Evolutionary conservation across 2,113 vertebrate genomes (phyloP), one percentile per base, ranked within the genome.

Genomic region (Pelobates fuscus): DNA sequence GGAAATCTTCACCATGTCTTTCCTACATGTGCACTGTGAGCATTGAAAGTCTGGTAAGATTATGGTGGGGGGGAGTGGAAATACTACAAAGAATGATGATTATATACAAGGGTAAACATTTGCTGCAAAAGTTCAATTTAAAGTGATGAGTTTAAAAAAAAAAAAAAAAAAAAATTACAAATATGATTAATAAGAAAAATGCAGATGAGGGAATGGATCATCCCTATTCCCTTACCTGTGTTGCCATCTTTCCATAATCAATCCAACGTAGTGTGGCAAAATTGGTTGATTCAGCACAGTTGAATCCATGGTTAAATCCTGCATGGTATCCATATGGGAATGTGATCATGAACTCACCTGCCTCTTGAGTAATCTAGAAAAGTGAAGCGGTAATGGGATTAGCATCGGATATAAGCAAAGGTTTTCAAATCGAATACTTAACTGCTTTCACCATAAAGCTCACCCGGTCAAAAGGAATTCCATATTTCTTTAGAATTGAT

Each of bases 1-100:
- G 70, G 96, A 98, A 85, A 99, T 99, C 92, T 99, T 99, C 81
- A 99, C 97, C 93, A 95, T 99, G 88, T 99, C 96, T 78, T 98
- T 98, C 23, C 96, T 94, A 80, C 97, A 99, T 0, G 96, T 89
- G 67, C 97, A 98, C 97, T 98, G 81, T 0, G 29, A 67, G 72
- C 66, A 80, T 8, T 17, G 15, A 12, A 49, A 49, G 17, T 8
- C 4, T 15, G 44, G 15, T 49, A 5, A 70, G 27, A 21, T 23
- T 3, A 1, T 41, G 37, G 37, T 8, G 14, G 37, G 37, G 14
- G 37, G 37, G 37, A 37, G 14, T 49, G 44, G 1, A 17, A 17
- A 14, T 18, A 49, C 14, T 14, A 49, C 44, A 49, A 12, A 41
- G 7, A 12, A 41, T 8, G 1, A 41, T 8, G 14, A 8, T 41